A percentile compares a stretch with the other conserved stretches of the same genome.
Conservation (phyloP, 2,113 vertebrate species). For the Castor canadensis region DNA sequence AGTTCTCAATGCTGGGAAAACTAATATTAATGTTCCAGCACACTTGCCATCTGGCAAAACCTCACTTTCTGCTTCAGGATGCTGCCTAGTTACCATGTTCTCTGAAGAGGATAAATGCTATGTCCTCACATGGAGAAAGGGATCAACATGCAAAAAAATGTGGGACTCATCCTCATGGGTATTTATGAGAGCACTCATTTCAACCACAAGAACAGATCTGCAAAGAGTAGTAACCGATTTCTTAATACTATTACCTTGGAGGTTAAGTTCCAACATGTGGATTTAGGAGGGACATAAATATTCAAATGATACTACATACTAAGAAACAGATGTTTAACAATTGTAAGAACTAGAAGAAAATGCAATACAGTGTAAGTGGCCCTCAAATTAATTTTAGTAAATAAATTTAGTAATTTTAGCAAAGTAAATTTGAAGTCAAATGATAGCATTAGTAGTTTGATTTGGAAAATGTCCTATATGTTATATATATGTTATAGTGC, state of each 20-base stretch:
- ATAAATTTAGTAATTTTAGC: neutral
- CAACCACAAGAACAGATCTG: neutral
- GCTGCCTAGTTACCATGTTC: neutral
- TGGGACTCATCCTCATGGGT: neutral
- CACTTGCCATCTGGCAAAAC: neutral
- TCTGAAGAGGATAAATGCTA: neutral
- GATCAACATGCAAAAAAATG: too few relatives aligned
- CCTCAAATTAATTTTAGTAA: neutral
- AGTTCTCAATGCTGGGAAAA: neutral
- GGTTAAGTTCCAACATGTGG: neutral
- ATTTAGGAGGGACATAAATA: neutral
- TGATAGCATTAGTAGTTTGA: neutral
- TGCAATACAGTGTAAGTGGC: neutral
- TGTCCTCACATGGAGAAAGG: neutral
- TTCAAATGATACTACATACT: neutral
- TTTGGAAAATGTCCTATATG: neutral
- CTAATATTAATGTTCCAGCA: neutral
- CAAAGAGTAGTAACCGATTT: too few relatives aligned
- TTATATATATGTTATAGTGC: too few relatives aligned
- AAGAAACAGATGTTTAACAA: neutral
- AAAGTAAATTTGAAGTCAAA: slow-evolving; percentile 14
- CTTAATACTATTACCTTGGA: neutral
- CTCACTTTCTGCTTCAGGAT: neutral
- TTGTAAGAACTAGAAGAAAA: neutral
- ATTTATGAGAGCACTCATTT: neutral